Conservation (phyloP, 1,140 invertebrate species). For the Lordiphosa clarofinis region DNA sequence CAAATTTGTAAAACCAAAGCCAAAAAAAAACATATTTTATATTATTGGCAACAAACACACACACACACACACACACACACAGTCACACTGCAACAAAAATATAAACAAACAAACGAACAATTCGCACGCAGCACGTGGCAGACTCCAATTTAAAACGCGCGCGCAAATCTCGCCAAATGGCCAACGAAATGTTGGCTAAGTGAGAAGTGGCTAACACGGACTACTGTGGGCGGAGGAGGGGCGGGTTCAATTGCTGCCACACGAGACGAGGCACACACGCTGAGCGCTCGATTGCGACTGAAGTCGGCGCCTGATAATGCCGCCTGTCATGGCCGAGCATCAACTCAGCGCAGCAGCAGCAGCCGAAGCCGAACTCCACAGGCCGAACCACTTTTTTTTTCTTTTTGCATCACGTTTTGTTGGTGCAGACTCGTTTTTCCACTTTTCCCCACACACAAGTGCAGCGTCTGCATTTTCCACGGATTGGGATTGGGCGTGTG, state of each 20-base stretch:
- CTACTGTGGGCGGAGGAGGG: too few species aligned
- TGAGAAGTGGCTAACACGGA: too few species aligned
- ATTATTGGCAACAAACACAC: conserved; percentile 2
- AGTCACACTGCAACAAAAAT: conserved; percentile 13
- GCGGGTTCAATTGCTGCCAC: conserved; percentile 5
- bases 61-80: conserved; percentile 23
- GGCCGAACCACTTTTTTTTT: conserved; percentile 8
- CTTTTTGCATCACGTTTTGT: conserved; percentile 5
- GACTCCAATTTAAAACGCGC: conserved; percentile 28
- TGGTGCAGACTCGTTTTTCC: conserved; percentile 44
- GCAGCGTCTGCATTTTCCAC: conserved; percentile 53
- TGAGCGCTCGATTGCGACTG: conserved; percentile 72
- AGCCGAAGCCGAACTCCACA: neutral
- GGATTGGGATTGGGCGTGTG: conserved; percentile 54
- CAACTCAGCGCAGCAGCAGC: conserved; percentile 14
- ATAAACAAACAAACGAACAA: conserved; percentile 21
- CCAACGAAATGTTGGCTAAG: too few species aligned
- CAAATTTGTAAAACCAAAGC: conserved; percentile 28
- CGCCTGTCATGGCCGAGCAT: conserved; percentile 22
- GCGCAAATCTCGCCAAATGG: conserved; percentile 17
- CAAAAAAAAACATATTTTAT: conserved; percentile 3
- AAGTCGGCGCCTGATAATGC: conserved; percentile 69
- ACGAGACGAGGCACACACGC: conserved; percentile 57
- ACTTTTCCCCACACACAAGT: conserved; percentile 52
- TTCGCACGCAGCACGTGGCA: conserved; percentile 31